Base-by-base conservation (phyloP, 2,113 vertebrate species). In the Hiodon tergisus region DNA sequence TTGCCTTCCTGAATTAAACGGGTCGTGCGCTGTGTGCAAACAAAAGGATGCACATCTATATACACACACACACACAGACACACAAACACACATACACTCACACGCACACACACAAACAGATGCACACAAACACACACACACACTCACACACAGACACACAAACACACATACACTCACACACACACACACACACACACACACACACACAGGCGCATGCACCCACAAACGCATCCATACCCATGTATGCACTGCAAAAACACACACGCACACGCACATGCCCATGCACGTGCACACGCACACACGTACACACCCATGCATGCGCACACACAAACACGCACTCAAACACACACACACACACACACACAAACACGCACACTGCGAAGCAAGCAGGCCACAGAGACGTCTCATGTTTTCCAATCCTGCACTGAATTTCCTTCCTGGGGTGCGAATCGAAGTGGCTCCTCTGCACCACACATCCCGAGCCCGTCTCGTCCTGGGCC, bases 11-110 rank as follows among this genome's bases (percentile, higher is more conserved):
- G 57, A 47, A 61, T 51, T 60, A 72, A 61, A 50, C 11, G 5
- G 6, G 46, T 61, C 58, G 7, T 13, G 59, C 55, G 48, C 11
- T 71, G 14, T 71, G 69, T 50, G 71, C 6, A 72, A 72, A 72
- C 57, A 71, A 55, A 11, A 46, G 69, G 4, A 48, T 46, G 7
- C 3, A 46, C 61, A 63, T 8, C 17, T 31, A n/a, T 9, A 62
- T 7, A 16, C 1, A 10, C 60, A 4, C 31, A 31, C 31, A 31
- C 31, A 31, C 31, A 31, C 31, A 31, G 2, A 31, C 31, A 31
- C 1, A 31, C 2, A 31, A 0, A 31, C 31, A 31, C 0, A 31
- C 31, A 31, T 2, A 31, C 31, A 31, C 31, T 1, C 31, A 31
- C 31, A 31, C 1, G 2, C 31, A 31, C 31, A 31, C 31, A 31